Conservation (phyloP, 2,888 invertebrate genomes). For the Polymixis lichenea region DNA sequence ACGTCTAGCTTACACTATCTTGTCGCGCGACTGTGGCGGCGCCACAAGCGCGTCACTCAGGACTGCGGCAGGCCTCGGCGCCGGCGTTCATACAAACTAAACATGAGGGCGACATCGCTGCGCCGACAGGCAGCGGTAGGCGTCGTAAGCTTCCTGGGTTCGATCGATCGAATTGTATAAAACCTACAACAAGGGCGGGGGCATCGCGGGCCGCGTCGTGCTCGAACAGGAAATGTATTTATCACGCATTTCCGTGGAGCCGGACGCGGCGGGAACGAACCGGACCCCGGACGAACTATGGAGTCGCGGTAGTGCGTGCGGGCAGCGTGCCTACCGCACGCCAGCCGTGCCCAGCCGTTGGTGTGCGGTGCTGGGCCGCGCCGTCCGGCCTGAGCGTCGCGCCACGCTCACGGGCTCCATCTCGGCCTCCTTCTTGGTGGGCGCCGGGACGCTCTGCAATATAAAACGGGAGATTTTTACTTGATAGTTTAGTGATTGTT, state of each 20-base stretch:
- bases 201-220: constrained; percentile 46
- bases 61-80: neutral
- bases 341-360: constrained; percentile 81
- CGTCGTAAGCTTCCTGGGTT: constrained; percentile 46
- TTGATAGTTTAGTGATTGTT: neutral
- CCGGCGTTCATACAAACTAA: neutral
- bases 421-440: constrained; percentile 76
- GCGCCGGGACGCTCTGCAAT: constrained; percentile 73
- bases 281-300: neutral
- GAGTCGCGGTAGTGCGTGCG: too few relatives aligned
- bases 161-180: constrained; percentile 59
- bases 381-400: constrained; percentile 68
- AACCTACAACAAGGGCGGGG: constrained; percentile 61
- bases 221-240: constrained; percentile 38
- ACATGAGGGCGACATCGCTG: constrained; percentile 7
- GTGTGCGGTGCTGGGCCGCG: constrained; percentile 70
- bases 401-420: constrained; percentile 69
- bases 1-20: constrained; percentile 33
- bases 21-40: constrained; percentile 13
- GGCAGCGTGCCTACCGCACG: constrained; percentile 67
- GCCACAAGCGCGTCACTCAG: neutral
- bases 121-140: constrained; percentile 20
- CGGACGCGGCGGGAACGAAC: neutral
- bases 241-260: constrained; percentile 40
- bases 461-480: neutral